These are phyloP conservation scores for Calameuta pallipes DNA, from an alignment of 2,888 invertebrate species.

Conservation along the genomic window DNA sequence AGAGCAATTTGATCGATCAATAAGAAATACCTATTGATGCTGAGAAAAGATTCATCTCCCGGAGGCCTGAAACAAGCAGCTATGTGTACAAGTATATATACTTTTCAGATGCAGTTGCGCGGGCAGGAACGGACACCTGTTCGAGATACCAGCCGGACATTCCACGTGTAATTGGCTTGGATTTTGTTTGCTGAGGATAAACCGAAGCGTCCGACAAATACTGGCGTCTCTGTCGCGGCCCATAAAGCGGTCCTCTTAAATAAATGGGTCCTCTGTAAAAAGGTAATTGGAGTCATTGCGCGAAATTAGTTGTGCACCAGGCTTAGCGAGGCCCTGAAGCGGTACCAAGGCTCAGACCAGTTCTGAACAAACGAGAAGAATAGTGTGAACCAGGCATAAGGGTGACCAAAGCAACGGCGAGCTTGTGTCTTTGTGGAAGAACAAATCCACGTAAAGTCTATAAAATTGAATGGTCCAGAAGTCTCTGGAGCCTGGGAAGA, in stretches of 20 bases:
- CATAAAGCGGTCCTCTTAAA: constrained; percentile 26
- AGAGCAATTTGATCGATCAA: background rate
- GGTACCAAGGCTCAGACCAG: background rate
- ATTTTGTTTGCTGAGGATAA: constrained; percentile 57
- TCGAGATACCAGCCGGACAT: constrained; percentile 36
- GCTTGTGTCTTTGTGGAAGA: background rate
- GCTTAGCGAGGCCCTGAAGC: background rate
- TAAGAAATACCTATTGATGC: background rate
- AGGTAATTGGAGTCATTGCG: constrained; percentile 54
- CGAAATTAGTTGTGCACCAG: constrained; percentile 44
- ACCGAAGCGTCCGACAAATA: constrained; percentile 43
- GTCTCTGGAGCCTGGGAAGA: background rate
- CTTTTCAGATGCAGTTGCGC: background rate
- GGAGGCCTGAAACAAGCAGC: background rate
- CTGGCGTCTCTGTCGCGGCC: constrained; percentile 20
- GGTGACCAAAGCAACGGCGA: background rate
- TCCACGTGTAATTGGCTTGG: constrained; percentile 54
- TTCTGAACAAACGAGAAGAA: background rate
- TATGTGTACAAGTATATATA: background rate
- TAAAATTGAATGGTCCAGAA: background rate
- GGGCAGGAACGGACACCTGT: constrained; percentile 10
- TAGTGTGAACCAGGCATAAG: background rate
- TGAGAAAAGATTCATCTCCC: background rate
- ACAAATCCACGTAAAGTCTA: background rate
- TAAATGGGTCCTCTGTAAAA: constrained; percentile 48